Percentiles rank a stretch among this genome's conserved stretches.
phyloP scores from a whole-genome alignment of 2,113 vertebrate genomes.

The Gila orcuttii region DNA sequence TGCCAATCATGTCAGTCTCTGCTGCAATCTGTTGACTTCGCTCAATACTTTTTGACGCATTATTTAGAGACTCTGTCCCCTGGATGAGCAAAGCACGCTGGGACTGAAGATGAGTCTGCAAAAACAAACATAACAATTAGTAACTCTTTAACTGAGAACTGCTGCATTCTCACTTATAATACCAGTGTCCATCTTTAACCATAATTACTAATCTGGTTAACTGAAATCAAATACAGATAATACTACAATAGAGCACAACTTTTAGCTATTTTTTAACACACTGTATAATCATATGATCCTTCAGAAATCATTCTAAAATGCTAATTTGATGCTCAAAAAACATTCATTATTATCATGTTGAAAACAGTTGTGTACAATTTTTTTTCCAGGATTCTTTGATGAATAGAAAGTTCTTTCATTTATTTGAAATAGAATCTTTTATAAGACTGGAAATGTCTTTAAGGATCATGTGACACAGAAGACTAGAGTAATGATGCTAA shows the following conservation, averaged over 20 bases:
- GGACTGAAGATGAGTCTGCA: slow-evolving; percentile 84
- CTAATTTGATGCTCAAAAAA: too few relatives aligned
- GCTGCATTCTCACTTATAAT: neutral
- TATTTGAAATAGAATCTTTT: too few relatives aligned
- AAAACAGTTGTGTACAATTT: too few relatives aligned
- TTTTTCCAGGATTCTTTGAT: too few relatives aligned
- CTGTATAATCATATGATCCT: too few relatives aligned
- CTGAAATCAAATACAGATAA: neutral
- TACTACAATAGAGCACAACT: neutral
- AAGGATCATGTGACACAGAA: too few relatives aligned
- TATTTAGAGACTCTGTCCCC: slow-evolving; percentile 87
- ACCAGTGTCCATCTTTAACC: neutral
- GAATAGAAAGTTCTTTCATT: too few relatives aligned
- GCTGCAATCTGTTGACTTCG: slow-evolving; percentile 88
- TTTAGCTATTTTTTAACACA: neutral
- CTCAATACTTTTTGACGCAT: slow-evolving; percentile 89
- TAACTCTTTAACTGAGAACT: neutral
- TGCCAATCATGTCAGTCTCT: slow-evolving; percentile 90
- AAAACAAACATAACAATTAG: neutral
- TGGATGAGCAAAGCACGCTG: slow-evolving; percentile 90
- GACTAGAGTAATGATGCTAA: too few relatives aligned
- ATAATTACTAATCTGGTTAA: neutral
- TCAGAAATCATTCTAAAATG: too few relatives aligned
- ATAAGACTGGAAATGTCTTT: too few relatives aligned
- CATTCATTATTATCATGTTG: too few relatives aligned